These are phyloP conservation scores for Leptinotarsa undecemlineata DNA, from an alignment of 1,140 invertebrate genomes.

Conservation along the genomic window DNA sequence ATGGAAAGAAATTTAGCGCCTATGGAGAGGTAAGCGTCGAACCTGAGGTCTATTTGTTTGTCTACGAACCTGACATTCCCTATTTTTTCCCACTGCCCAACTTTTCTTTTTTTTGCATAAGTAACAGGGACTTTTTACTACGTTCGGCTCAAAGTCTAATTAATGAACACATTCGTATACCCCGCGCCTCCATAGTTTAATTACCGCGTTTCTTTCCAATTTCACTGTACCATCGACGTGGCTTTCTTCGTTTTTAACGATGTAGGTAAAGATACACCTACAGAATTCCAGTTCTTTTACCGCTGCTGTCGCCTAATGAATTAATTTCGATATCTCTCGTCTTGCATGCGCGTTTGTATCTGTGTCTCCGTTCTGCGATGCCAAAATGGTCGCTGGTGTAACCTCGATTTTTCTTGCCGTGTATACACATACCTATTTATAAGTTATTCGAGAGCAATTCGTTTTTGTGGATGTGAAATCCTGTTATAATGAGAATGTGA, in stretches of 20 bases:
- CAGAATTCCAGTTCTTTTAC: background rate
- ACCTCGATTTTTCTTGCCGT: background rate
- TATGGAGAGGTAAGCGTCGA: too few relatives aligned
- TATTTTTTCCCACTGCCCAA: too few relatives aligned
- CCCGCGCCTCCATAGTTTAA: too few relatives aligned
- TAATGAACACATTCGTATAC: too few relatives aligned
- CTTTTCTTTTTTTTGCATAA: too few relatives aligned
- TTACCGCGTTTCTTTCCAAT: too few relatives aligned
- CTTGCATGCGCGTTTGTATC: background rate
- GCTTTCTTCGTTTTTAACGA: background rate
- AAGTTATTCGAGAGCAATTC: slow-evolving; percentile 8
- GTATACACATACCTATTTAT: background rate
- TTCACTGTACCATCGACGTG: background rate
- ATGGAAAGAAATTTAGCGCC: too few relatives aligned
- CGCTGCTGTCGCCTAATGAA: background rate
- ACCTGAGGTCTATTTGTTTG: too few relatives aligned
- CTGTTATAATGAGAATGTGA: background rate
- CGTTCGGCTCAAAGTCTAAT: too few relatives aligned
- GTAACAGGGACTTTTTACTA: too few relatives aligned
- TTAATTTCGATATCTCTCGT: background rate
- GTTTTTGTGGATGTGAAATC: slow-evolving; percentile 3
- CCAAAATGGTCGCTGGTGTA: slow-evolving; percentile 1
- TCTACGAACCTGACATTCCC: too few relatives aligned
- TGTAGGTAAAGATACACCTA: slow-evolving; percentile 4
- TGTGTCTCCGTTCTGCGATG: background rate